Conservation (phyloP, 2,113 vertebrate species). For the Erythrocercus mccallii region DNA sequence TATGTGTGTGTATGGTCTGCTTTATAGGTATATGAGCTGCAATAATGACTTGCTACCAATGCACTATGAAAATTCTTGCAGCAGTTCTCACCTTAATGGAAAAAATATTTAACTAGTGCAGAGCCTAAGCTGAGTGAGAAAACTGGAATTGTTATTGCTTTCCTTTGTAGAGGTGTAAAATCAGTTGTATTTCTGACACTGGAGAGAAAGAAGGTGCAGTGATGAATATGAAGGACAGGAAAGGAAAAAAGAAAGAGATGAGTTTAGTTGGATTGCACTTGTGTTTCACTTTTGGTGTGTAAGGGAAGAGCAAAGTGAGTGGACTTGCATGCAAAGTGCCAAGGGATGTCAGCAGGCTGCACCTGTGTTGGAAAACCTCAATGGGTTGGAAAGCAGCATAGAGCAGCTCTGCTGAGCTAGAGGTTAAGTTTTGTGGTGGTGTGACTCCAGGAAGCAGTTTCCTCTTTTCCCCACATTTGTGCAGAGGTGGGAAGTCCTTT, state of each 20-base stretch:
- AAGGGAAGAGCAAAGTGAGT: not conserved
- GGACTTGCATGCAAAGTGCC: not conserved
- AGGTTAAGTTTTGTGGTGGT: not conserved
- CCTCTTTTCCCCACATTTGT: fast-evolving
- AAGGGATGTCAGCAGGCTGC: not conserved
- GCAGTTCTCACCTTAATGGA: not conserved
- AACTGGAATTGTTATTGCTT: not conserved
- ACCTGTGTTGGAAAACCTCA: not conserved
- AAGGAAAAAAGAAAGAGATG: not conserved
- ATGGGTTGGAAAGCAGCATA: not conserved
- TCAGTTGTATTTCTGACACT: not conserved
- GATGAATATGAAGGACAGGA: not conserved
- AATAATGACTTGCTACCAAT: not conserved
- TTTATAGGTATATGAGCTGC: not conserved
- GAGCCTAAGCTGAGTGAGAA: not conserved
- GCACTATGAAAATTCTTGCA: not conserved
- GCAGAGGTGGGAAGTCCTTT: not conserved
- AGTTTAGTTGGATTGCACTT: not conserved
- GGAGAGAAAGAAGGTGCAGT: not conserved
- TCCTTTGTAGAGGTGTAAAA: not conserved
- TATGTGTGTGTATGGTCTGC: not conserved
- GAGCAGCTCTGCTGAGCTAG: not conserved
- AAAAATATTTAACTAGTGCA: not conserved
- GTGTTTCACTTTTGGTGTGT: not conserved
- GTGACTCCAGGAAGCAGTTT: not conserved